phyloP scores from a whole-genome alignment of 2,797 vertebrate genomes.

The Ctenopoma multispine region DNA sequence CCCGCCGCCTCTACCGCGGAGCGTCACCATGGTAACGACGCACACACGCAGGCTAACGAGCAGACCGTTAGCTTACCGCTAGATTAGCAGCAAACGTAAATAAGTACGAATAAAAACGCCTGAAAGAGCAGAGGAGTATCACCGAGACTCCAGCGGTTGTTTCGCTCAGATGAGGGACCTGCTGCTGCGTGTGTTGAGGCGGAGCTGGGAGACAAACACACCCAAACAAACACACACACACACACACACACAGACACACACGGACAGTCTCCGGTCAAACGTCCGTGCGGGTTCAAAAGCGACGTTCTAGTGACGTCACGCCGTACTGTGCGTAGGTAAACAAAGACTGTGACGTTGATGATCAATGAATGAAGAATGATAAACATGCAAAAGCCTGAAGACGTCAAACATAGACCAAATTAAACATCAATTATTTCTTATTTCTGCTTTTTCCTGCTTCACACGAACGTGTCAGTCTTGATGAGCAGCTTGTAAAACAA shows the following conservation, averaged over 20 bases:
- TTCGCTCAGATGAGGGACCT: not conserved
- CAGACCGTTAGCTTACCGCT: not conserved
- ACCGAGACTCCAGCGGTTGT: not conserved
- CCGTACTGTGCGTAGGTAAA: conserved; percentile 6
- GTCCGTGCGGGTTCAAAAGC: not conserved
- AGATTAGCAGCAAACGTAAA: not conserved
- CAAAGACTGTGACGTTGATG: too few species aligned
- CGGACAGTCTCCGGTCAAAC: not conserved
- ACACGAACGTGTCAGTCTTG: too few species aligned
- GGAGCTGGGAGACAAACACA: conserved; percentile 14
- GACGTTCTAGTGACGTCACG: conserved; percentile 40
- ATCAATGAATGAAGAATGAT: too few species aligned
- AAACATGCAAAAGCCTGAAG: too few species aligned
- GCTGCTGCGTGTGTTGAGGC: not conserved
- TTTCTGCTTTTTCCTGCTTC: too few species aligned
- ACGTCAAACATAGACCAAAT: too few species aligned
- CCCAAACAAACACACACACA: conserved; percentile 18
- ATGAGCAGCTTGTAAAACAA: too few species aligned
- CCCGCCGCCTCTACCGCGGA: not conserved
- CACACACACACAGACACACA: conserved; percentile 25
- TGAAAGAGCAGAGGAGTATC: fast-evolving
- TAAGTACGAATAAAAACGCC: too few species aligned
- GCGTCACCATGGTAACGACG: conserved; percentile 57
- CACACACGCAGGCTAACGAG: not conserved
- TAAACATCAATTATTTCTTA: too few species aligned